phyloP scores from a whole-genome alignment of 2,113 vertebrate genomes.

The Ifrita kowaldi region DNA sequence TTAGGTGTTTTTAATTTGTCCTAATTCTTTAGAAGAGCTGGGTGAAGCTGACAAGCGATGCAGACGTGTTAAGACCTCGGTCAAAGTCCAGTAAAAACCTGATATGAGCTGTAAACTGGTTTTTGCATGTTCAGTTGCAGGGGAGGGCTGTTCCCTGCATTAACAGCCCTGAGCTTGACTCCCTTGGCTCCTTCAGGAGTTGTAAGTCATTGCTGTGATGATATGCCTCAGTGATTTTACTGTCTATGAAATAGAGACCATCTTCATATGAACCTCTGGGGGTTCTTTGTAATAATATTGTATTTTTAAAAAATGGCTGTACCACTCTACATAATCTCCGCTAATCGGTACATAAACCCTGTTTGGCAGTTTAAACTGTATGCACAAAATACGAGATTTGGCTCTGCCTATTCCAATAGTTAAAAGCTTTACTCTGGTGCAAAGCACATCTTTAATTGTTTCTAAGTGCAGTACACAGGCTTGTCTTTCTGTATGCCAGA shows the following conservation, averaged over 20 bases:
- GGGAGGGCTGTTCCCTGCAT: background rate
- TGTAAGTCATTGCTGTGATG: conserved; percentile 51
- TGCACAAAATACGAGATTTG: conserved; percentile 18
- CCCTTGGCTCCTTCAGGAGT: conserved; percentile 39
- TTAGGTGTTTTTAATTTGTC: background rate
- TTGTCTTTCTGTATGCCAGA: conserved; percentile 20
- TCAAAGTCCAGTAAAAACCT: background rate
- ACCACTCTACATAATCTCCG: conserved; percentile 43
- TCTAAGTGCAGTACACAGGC: background rate
- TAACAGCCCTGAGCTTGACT: conserved; percentile 24
- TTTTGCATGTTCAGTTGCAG: background rate
- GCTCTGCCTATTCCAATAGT: conserved; percentile 8
- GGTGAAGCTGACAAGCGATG: background rate
- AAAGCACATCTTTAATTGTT: conserved; percentile 13
- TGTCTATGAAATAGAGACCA: conserved; percentile 65
- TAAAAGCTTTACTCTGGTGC: conserved; percentile 24
- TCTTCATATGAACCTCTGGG: conserved; percentile 60
- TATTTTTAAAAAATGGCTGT: conserved; percentile 52
- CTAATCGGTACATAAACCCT: conserved; percentile 60
- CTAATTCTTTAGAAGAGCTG: background rate
- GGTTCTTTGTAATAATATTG: conserved; percentile 65
- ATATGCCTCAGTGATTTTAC: conserved; percentile 67
- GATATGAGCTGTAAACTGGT: background rate
- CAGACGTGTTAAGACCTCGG: background rate
- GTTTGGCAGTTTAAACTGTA: conserved; percentile 54